A percentile compares a stretch with the other conserved stretches of the same genome.
Conservation (phyloP, 1,140 invertebrate genomes). For the Eueides isabella region DNA sequence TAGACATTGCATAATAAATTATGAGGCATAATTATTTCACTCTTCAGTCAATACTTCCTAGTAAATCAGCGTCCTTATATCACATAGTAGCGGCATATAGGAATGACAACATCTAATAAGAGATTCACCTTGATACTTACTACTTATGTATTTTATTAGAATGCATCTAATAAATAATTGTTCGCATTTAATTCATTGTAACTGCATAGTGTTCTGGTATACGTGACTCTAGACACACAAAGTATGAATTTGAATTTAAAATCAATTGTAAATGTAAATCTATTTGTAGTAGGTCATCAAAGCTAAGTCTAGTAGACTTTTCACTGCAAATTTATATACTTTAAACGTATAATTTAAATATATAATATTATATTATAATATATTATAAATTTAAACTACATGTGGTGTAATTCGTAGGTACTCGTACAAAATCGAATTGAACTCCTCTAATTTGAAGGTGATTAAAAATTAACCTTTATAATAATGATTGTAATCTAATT, state of each 20-base stretch:
- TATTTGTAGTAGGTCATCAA: too few species aligned
- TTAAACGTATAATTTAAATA: too few species aligned
- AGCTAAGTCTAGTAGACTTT: too few species aligned
- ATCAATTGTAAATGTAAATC: too few species aligned
- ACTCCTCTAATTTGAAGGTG: too few species aligned
- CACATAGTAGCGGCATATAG: slow-evolving; percentile 5
- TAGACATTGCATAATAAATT: not conserved
- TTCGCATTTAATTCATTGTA: slow-evolving; percentile 20
- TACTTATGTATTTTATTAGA: slow-evolving; percentile 3
- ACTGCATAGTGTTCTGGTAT: not conserved
- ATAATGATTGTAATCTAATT: too few species aligned
- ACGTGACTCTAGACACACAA: not conserved
- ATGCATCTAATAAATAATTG: slow-evolving; percentile 9
- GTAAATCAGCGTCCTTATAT: not conserved
- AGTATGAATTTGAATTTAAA: not conserved
- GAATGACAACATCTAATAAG: slow-evolving; percentile 5
- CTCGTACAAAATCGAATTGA: too few species aligned
- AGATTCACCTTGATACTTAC: slow-evolving; percentile 18
- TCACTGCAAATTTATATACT: too few species aligned
- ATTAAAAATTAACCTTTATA: too few species aligned
- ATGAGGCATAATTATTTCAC: not conserved
- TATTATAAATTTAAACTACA: too few species aligned
- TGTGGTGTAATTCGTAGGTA: too few species aligned
- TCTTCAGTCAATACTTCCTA: not conserved
- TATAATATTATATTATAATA: too few species aligned